Evolutionary conservation across 2,113 vertebrate species (phyloP).

Genomic region (Scartelaos histophorus): DNA sequence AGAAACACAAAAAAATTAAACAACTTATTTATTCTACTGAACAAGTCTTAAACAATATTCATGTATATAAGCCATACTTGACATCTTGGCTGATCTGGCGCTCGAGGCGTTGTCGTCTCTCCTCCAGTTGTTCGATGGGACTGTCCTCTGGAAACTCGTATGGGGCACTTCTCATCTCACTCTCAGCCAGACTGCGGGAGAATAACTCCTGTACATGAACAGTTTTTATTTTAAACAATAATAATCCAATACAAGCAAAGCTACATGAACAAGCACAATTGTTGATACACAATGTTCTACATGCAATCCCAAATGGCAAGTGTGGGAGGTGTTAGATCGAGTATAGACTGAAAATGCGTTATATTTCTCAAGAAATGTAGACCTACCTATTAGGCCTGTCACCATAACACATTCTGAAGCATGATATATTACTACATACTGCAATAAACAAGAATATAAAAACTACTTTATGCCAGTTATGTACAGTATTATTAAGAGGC

Average conservation of each 20-base stretch:
- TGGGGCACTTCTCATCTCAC: conserved; percentile 91
- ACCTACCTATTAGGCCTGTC: too few relatives aligned
- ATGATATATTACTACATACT: too few relatives aligned
- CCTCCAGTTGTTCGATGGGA: conserved; percentile 94
- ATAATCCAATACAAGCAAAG: neutral
- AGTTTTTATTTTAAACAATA: neutral
- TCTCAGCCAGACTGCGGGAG: conserved; percentile 87
- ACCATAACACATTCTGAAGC: too few relatives aligned
- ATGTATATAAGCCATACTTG: conserved; percentile 78
- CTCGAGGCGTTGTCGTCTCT: conserved; percentile 89
- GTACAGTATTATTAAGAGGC: too few relatives aligned
- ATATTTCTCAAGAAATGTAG: too few relatives aligned
- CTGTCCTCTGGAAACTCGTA: conserved; percentile 96
- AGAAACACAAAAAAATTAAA: too few relatives aligned
- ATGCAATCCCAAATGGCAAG: neutral
- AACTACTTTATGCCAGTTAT: too few relatives aligned
- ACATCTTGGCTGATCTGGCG: conserved; percentile 96
- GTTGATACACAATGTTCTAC: neutral
- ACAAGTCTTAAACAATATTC: neutral
- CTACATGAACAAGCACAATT: neutral
- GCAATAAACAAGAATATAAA: too few relatives aligned
- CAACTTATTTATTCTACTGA: too few relatives aligned
- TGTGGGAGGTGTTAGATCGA: neutral
- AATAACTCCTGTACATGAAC: conserved; percentile 84
- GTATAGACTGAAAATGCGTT: neutral